phyloP scores from a whole-genome alignment of 1,140 invertebrate species.

The Drosophila kikkawai region DNA sequence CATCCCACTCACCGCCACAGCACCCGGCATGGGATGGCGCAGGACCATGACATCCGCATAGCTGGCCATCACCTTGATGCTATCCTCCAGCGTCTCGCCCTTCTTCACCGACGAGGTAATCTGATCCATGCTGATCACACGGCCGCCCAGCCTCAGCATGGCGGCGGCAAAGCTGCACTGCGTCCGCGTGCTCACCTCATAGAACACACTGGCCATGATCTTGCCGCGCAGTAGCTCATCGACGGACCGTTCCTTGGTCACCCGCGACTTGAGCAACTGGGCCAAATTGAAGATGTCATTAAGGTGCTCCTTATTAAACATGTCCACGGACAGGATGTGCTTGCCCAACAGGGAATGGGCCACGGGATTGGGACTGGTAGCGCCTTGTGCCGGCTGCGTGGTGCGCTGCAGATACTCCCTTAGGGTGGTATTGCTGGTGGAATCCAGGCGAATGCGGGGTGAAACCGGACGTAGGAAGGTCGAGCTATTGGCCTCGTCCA shows the following conservation, averaged over 20 bases:
- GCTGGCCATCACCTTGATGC: constrained; percentile 93
- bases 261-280: constrained; percentile 92
- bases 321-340: constrained; percentile 93
- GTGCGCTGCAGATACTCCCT: constrained; percentile 85
- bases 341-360: constrained; percentile 89
- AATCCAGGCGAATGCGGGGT: constrained; percentile 86
- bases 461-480: constrained; percentile 76
- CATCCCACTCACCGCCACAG: constrained; percentile 90
- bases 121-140: constrained; percentile 95
- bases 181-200: constrained; percentile 98
- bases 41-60: constrained; percentile 97
- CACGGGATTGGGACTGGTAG: constrained; percentile 55
- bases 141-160: constrained; percentile 97
- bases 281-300: constrained; percentile 98
- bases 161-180: constrained; percentile 98
- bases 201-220: constrained; percentile 98
- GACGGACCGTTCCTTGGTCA: constrained; percentile 92
- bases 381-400: background rate
- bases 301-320: constrained; percentile 95
- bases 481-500: constrained; percentile 78
- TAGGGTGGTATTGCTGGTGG: constrained; percentile 85
- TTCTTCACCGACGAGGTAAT: constrained; percentile 97
- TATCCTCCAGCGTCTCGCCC: constrained; percentile 97
- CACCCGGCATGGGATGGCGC: constrained; percentile 96
- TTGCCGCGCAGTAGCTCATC: constrained; percentile 97